Evolutionary conservation across 2,113 vertebrate species (phyloP).

Genomic region (Ia io): DNA sequence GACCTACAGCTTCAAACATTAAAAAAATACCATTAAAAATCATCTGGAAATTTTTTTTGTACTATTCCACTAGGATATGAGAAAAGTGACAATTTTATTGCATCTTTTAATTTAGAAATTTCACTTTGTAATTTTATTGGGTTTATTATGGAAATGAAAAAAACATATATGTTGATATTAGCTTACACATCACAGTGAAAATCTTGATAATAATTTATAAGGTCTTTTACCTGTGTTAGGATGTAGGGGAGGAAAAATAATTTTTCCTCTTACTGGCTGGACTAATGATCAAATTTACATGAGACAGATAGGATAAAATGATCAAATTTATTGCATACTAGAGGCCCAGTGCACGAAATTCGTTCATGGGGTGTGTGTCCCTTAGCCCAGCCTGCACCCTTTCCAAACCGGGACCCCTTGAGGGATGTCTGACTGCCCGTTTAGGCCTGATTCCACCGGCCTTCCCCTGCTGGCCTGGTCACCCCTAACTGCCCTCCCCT

Average conservation of each 20-base stretch:
- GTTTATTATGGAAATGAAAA: neutral
- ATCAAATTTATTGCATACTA: neutral
- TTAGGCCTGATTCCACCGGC: too few species aligned
- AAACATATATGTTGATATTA: neutral
- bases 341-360: too few species aligned
- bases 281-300: neutral
- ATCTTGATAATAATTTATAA: neutral
- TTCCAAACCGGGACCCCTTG: too few species aligned
- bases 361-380: too few species aligned
- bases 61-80: neutral
- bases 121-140: neutral
- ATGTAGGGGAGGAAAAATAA: neutral
- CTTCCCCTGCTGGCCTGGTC: too few species aligned
- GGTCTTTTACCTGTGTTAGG: neutral
- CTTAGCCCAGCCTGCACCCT: too few species aligned
- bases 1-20: neutral
- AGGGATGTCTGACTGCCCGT: too few species aligned
- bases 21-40: neutral
- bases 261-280: neutral
- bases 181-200: neutral
- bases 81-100: neutral
- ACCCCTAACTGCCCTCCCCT: too few species aligned
- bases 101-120: neutral
- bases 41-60: neutral
- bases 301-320: neutral